Conservation (phyloP, 2,797 vertebrate species). For the Centropyge bicolor region DNA sequence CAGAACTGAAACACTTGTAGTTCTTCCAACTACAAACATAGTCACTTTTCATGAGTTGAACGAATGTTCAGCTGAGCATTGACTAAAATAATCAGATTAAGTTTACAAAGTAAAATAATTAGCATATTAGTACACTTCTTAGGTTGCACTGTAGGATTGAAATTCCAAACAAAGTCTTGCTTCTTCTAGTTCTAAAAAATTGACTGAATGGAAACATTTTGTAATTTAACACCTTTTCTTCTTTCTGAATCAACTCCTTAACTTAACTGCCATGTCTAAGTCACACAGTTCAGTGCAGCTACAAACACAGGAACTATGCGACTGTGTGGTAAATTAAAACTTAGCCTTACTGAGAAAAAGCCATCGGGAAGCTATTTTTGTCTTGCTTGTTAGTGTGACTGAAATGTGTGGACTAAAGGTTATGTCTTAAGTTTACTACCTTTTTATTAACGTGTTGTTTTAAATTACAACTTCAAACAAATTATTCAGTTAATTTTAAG, state of each 20-base stretch:
- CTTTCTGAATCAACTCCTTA: not conserved
- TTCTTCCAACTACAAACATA: not conserved
- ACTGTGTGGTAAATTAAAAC: not conserved
- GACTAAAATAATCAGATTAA: not conserved
- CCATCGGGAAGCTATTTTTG: not conserved
- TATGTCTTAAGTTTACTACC: not conserved
- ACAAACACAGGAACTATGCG: slow-evolving; percentile 43
- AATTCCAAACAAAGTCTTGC: not conserved
- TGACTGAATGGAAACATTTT: not conserved
- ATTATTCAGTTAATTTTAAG: not conserved
- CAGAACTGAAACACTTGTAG: fast-evolving
- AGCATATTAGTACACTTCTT: not conserved
- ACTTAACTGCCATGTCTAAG: not conserved
- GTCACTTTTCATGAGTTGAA: not conserved
- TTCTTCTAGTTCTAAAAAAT: slow-evolving; percentile 2
- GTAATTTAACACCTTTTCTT: not conserved
- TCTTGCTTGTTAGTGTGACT: not conserved
- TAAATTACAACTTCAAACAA: not conserved
- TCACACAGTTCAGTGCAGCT: not conserved
- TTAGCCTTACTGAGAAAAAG: not conserved
- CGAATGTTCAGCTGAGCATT: not conserved
- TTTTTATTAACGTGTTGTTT: not conserved
- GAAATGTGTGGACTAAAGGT: not conserved
- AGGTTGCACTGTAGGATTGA: not conserved
- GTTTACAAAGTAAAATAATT: not conserved